Evolutionary conservation across 2,888 invertebrate genomes (phyloP), one percentile per base, ranked within the genome.

Genomic region (Allacma fusca): DNA sequence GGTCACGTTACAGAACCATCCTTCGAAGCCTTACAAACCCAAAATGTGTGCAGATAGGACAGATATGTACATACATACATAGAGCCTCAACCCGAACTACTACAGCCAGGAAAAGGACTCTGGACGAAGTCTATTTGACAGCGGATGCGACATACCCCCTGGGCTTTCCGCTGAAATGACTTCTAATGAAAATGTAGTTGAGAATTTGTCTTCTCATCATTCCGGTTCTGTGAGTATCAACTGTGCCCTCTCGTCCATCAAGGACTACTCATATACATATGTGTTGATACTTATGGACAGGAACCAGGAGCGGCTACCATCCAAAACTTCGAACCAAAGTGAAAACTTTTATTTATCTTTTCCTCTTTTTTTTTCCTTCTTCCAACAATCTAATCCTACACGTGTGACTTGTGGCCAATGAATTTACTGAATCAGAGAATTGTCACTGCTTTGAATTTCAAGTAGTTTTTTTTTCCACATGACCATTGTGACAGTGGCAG

Each of bases 151-250:
- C 59, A 59, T 72, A 75, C 75, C 75, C 75, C 65, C 26, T 68
- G 75, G 75, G 75, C 65, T 75, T 75, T 67, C 40, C 75, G 75
- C 57, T 75, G 68, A 65, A 75, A 40, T 75, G 75, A 75, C 44
- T 68, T 43, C 75, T 68, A 75, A 75, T 75, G 75, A 75, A 67
- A 75, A 65, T 70, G 62, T 70, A 70, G 70, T 72, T 72, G 26
- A 62, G 59, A 72, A 72, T 72, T 72, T 72, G 72, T 72, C 72
- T 71, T 71, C 71, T 24, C n/a, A 57, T 72, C 62, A 72, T 72
- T 59, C 72, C 59, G 28, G 26, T 71, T 26, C 29, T 62, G 29
- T 34, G 23, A 4, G 62, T 62, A 12, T 12, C n/a, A 5, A 5
- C n/a, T 24, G 62, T 62, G 19, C 24, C 23, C 24, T 62, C n/a